phyloP scores from a whole-genome alignment of 2,113 vertebrate species.

The Gadus macrocephalus region DNA sequence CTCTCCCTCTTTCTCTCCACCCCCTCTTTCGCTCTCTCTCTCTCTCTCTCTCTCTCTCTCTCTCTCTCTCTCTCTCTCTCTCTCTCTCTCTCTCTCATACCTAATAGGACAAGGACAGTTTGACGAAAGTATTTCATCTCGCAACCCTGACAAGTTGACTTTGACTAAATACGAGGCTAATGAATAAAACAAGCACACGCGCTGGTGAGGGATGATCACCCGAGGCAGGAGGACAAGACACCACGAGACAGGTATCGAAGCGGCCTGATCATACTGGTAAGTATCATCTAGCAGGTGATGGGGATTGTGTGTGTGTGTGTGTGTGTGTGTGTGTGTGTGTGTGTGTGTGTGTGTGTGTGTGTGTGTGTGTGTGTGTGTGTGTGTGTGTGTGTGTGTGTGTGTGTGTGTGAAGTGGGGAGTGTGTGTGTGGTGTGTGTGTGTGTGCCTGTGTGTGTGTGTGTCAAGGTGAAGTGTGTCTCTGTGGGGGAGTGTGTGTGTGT shows the following conservation, averaged over 20 bases:
- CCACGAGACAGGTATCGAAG: not conserved
- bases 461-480: too few relatives aligned
- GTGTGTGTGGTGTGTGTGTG: too few relatives aligned
- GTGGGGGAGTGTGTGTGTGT: not conserved
- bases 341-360: too few relatives aligned
- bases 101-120: constrained; percentile 1
- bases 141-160: not conserved
- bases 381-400: too few relatives aligned
- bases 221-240: not conserved
- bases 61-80: not conserved
- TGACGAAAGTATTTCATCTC: not conserved
- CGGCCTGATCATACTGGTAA: too few relatives aligned
- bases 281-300: too few relatives aligned
- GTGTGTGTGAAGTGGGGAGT: too few relatives aligned
- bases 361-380: too few relatives aligned
- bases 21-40: not conserved
- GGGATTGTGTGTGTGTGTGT: too few relatives aligned
- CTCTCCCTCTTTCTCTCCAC: not conserved
- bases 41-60: not conserved
- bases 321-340: too few relatives aligned
- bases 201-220: too few relatives aligned
- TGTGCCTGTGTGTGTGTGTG: too few relatives aligned
- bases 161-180: not conserved
- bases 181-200: not conserved
- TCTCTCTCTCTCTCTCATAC: not conserved